Conservation (phyloP, 2,113 vertebrate genomes). For the Pedionomus torquatus region DNA sequence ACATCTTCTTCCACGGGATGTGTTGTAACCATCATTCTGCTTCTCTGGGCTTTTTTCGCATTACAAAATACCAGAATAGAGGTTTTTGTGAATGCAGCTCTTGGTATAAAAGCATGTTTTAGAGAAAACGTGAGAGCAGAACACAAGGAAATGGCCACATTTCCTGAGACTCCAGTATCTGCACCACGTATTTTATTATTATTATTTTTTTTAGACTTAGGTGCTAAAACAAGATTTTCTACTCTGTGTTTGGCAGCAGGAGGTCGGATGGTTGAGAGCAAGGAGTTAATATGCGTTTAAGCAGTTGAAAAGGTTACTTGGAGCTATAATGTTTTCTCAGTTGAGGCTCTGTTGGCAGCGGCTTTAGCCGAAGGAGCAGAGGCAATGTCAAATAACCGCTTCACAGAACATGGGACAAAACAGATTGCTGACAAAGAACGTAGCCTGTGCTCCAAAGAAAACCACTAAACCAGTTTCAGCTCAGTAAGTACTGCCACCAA, state of each 20-base stretch:
- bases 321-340: neutral
- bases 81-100: neutral
- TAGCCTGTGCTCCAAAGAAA: slow-evolving; percentile 1
- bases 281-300: neutral
- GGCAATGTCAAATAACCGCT: neutral
- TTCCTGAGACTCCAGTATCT: neutral
- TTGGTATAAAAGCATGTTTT: neutral
- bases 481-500: neutral
- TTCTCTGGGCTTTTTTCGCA: neutral
- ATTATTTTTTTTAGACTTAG: neutral
- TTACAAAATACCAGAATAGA: neutral
- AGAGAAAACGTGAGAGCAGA: neutral
- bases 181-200: neutral
- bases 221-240: neutral
- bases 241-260: neutral
- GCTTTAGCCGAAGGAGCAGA: slow-evolving; percentile 19
- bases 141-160: neutral
- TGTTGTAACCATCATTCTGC: neutral
- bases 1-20: neutral
- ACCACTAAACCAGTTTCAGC: neutral
- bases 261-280: neutral
- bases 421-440: neutral
- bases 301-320: neutral
- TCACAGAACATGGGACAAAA: neutral
- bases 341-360: slow-evolving; percentile 5